A percentile compares a stretch with the other conserved stretches of the same genome.
These are phyloP conservation scores for Yponomeuta sedellus DNA, from an alignment of 2,888 invertebrate genomes.

Conservation along the genomic window DNA sequence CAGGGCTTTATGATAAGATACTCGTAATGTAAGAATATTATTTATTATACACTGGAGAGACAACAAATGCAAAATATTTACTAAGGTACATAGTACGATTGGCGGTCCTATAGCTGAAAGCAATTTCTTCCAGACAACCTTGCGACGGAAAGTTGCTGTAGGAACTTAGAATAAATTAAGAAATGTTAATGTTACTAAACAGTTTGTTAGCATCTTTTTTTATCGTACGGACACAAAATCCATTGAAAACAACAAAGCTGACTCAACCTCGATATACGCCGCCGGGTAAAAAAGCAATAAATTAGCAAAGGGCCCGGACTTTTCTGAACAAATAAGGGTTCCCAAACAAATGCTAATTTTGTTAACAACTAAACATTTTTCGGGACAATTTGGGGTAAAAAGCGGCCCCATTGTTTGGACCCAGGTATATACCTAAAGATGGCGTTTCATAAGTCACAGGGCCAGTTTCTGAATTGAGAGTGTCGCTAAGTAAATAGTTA, in stretches of 20 bases:
- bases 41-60: too few relatives aligned
- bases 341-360: slow-evolving; percentile 53
- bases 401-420: slow-evolving; percentile 27
- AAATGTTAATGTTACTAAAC: not conserved
- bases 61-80: too few relatives aligned
- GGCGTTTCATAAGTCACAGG: too few relatives aligned
- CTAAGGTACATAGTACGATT: too few relatives aligned
- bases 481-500: too few relatives aligned
- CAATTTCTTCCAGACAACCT: too few relatives aligned
- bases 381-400: slow-evolving; percentile 38
- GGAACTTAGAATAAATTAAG: too few relatives aligned
- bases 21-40: too few relatives aligned
- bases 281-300: slow-evolving; percentile 3
- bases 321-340: slow-evolving; percentile 19
- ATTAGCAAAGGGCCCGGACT: slow-evolving; percentile 7
- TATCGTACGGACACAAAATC: not conserved
- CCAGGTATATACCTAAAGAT: not conserved
- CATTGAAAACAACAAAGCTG: not conserved
- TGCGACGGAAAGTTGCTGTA: too few relatives aligned
- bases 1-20: too few relatives aligned
- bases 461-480: too few relatives aligned
- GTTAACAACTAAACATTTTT: slow-evolving; percentile 56
- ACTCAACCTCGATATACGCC: not conserved
- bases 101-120: too few relatives aligned
- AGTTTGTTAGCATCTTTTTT: not conserved